Conservation (phyloP, 2,888 invertebrate genomes). For the Zygothrica quintamaculata region DNA sequence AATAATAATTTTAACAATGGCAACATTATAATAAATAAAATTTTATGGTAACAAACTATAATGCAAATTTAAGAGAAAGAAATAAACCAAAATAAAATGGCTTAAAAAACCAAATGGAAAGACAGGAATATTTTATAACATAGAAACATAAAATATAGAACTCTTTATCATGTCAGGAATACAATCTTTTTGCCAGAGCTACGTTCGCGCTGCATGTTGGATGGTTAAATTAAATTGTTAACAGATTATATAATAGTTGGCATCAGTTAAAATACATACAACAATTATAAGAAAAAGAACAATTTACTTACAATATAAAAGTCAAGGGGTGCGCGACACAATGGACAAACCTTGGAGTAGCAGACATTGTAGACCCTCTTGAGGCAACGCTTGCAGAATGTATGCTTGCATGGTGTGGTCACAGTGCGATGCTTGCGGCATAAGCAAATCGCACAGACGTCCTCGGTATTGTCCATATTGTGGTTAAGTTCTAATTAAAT, state of each 20-base stretch:
- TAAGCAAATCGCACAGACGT: conserved; percentile 52
- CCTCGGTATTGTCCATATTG: conserved; percentile 41
- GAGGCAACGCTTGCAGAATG: conserved; percentile 57
- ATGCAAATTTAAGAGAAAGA: conserved; percentile 6
- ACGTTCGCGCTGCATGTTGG: conserved; percentile 41
- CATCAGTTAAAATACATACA: not conserved
- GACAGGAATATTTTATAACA: conserved; percentile 13
- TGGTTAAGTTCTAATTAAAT: not conserved
- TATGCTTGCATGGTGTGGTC: conserved; percentile 51
- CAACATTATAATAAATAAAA: conserved; percentile 25
- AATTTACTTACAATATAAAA: conserved; percentile 63
- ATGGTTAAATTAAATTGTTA: not conserved
- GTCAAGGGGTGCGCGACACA: conserved; percentile 56
- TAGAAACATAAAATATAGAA: no score
- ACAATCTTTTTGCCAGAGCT: conserved; percentile 35
- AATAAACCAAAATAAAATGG: not conserved
- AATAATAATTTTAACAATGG: not conserved
- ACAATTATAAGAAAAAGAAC: not conserved
- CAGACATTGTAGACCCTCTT: conserved; percentile 39
- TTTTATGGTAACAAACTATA: conserved; percentile 21
- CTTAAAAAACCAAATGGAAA: not conserved
- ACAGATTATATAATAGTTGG: no score
- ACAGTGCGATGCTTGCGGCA: conserved; percentile 41
- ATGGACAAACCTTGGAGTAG: conserved; percentile 46
- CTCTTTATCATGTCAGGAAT: conserved; percentile 41